Evolutionary conservation across 2,888 invertebrate species (phyloP).

Genomic region (Blera fallax): DNA sequence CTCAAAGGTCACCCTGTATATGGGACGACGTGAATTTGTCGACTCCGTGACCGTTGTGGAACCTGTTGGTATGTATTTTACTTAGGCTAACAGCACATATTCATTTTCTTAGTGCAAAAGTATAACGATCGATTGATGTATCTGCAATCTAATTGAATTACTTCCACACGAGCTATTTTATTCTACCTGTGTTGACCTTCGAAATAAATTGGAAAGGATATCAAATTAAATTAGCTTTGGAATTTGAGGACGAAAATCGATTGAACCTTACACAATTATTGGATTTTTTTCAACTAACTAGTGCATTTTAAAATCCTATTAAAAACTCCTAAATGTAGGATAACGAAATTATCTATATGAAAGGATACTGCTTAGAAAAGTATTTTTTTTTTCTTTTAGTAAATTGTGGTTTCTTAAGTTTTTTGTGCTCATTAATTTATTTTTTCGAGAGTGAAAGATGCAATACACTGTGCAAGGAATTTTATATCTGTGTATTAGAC

Average conservation of each 20-base stretch:
- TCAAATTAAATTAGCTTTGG: background rate
- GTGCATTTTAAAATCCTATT: background rate
- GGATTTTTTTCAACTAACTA: background rate
- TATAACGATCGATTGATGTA: background rate
- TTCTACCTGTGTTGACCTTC: background rate
- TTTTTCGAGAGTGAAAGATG: too few relatives aligned
- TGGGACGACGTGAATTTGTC: slow-evolving; percentile 93
- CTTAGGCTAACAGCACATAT: background rate
- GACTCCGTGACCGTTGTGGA: slow-evolving; percentile 93
- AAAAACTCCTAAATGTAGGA: too few relatives aligned
- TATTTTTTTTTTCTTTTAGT: too few relatives aligned
- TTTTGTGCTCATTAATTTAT: too few relatives aligned
- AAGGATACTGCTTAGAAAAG: too few relatives aligned
- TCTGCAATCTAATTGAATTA: slow-evolving; percentile 15
- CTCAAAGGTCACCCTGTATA: slow-evolving; percentile 91
- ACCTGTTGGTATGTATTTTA: slow-evolving; percentile 87
- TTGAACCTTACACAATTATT: background rate
- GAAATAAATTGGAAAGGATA: background rate
- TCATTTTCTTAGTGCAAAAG: background rate
- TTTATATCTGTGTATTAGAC: too few relatives aligned
- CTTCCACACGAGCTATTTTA: slow-evolving; percentile 16
- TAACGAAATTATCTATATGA: too few relatives aligned
- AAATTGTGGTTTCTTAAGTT: too few relatives aligned
- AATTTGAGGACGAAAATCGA: background rate
- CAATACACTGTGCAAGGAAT: too few relatives aligned